Evolutionary conservation across 2,888 invertebrate species (phyloP), one percentile per base, ranked within the genome.

Genomic region (Drosophila atroscutellata): DNA sequence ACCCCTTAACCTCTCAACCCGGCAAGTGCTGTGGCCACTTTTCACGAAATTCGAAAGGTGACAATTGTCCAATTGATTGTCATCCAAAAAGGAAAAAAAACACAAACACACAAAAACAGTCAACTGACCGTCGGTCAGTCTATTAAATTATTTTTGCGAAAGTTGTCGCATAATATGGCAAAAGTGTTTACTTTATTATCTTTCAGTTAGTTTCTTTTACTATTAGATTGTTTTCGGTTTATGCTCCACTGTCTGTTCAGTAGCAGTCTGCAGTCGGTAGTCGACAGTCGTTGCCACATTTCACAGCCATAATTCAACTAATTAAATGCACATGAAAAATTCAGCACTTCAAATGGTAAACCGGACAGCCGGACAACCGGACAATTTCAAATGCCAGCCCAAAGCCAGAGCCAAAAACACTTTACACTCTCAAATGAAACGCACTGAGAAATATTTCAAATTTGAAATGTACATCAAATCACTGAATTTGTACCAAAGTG

Each of bases 291-390:
- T 79, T 65, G 79, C 86, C 83, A 88, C 88, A 88, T 90, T 86
- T 86, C 81, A 77, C 82, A 78, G 86, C 90, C 87, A 88, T 90
- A 88, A 89, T 88, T 90, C 89, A 84, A 88, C 90, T 88, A 88
- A 88, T 88, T 88, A 88, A 88, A 87, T 87, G 89, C 87, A 84
- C 90, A 90, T 87, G 90, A 87, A 89, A 90, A 89, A 87, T 87
- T 86, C 86, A 90, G 80, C 87, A 88, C 86, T 88, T 86, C 58
- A 87, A 86, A 90, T 83, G 86, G 86, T 81, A 86, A 86, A 77
- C 82, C 77, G 72, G 81, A 84, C 81, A 78, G 66, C 28, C 26
- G 26, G 26, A 26, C 26, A 34, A 34, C 8, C 63, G 47, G n/a
- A 15, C 45, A 45, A 45, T 73, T 64, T n/a, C 36, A 74, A 82